phyloP scores from a whole-genome alignment of 1,140 invertebrate genomes.

The Drosophila yakuba region DNA sequence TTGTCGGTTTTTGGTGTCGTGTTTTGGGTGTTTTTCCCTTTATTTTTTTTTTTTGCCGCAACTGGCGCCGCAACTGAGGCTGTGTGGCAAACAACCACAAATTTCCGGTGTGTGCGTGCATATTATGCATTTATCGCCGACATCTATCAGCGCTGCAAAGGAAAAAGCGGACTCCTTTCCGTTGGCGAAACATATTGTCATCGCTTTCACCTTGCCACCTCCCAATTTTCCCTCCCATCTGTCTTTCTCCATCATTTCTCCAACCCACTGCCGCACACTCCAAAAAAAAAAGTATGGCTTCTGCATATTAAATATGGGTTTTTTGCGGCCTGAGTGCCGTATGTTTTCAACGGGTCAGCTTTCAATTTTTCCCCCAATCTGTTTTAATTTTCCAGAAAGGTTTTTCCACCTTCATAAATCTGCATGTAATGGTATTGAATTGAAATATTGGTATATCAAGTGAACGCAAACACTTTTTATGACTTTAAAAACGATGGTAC shows the following conservation, averaged over 20 bases:
- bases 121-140: constrained; percentile 74
- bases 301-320: constrained; percentile 6
- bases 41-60: too few relatives aligned
- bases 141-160: constrained; percentile 71
- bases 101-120: constrained; percentile 59
- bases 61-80: constrained; percentile 5
- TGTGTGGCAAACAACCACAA: constrained; percentile 45
- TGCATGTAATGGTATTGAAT: constrained; percentile 26
- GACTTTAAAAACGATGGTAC: constrained; percentile 5
- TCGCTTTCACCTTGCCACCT: constrained; percentile 16
- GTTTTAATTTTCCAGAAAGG: constrained; percentile 28
- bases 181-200: constrained; percentile 50
- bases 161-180: constrained; percentile 48
- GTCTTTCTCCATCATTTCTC: constrained; percentile 25
- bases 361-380: constrained; percentile 28
- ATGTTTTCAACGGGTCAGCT: constrained; percentile 2
- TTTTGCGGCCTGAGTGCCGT: too few relatives aligned
- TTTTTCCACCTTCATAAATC: constrained; percentile 33
- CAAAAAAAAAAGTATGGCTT: constrained; percentile 17
- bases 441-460: constrained; percentile 24
- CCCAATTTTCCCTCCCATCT: constrained; percentile 33
- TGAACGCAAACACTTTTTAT: too few relatives aligned
- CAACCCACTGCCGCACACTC: background rate
- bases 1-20: constrained; percentile 39
- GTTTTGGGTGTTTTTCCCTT: constrained; percentile 13